phyloP scores from a whole-genome alignment of 2,888 invertebrate genomes.

The Lymantria dispar region DNA sequence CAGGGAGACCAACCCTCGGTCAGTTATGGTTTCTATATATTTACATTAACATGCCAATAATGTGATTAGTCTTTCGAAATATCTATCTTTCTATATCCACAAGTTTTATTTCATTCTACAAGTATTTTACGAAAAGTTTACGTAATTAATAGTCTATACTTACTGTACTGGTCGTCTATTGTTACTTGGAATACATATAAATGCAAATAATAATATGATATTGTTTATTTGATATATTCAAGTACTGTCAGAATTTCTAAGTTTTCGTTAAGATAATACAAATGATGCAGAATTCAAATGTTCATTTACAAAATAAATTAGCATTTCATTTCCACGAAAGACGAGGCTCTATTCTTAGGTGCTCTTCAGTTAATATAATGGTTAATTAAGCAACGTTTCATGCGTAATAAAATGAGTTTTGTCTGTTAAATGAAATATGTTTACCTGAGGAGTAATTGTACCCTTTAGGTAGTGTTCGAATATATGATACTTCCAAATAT shows the following conservation, averaged over 20 bases:
- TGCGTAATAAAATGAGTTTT: constrained; percentile 3
- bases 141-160: too few species aligned
- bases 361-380: constrained; percentile 5
- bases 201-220: too few species aligned
- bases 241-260: not conserved
- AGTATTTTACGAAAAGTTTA: too few species aligned
- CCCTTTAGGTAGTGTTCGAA: not conserved
- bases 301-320: constrained; percentile 1
- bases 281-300: not conserved
- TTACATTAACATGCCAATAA: too few species aligned
- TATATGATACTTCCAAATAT: not conserved
- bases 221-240: not conserved
- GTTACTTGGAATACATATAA: too few species aligned
- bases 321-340: constrained; percentile 2
- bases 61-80: too few species aligned
- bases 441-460: not conserved
- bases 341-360: constrained; percentile 1
- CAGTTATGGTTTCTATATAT: constrained; percentile 20
- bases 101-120: too few species aligned
- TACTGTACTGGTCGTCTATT: too few species aligned
- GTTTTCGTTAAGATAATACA: too few species aligned
- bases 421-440: constrained; percentile 5
- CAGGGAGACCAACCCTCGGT: constrained; percentile 41
- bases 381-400: constrained; percentile 7
- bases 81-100: too few species aligned